phyloP scores from a whole-genome alignment of 2,113 vertebrate species.

The Glaucidium brasilianum region DNA sequence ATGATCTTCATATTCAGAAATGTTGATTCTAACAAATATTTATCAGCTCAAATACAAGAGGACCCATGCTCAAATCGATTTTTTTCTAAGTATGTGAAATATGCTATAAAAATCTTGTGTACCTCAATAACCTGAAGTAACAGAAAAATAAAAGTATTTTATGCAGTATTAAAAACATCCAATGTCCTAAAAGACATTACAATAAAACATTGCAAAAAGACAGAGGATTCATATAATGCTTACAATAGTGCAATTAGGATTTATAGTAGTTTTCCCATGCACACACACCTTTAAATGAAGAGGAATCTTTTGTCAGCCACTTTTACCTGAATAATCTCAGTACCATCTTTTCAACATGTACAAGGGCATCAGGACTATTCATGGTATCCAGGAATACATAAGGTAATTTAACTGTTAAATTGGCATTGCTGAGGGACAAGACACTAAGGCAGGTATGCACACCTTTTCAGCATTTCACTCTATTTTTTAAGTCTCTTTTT shows the following conservation, averaged over 20 bases:
- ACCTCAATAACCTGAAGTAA: background rate
- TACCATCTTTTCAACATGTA: background rate
- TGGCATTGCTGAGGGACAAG: background rate
- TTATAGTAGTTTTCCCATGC: background rate
- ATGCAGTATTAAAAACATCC: background rate
- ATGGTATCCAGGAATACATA: background rate
- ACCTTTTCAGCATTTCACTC: background rate
- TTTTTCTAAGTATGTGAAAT: background rate
- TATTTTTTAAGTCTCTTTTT: rapidly evolving
- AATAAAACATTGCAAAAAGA: background rate
- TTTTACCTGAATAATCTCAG: background rate
- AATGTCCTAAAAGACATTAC: background rate
- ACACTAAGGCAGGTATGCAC: background rate
- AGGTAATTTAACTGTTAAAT: background rate
- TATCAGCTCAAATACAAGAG: background rate
- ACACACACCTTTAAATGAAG: background rate
- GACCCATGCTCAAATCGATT: background rate
- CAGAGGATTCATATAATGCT: background rate
- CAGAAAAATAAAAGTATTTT: background rate
- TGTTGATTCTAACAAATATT: background rate
- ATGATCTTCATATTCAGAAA: background rate
- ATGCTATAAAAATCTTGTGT: background rate
- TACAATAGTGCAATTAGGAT: background rate
- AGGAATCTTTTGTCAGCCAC: background rate
- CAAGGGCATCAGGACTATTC: background rate